Percentiles rank a stretch among this genome's conserved stretches.
These are phyloP conservation scores for Momotus momota DNA, from an alignment of 2,797 vertebrate species.

Conservation along the genomic window DNA sequence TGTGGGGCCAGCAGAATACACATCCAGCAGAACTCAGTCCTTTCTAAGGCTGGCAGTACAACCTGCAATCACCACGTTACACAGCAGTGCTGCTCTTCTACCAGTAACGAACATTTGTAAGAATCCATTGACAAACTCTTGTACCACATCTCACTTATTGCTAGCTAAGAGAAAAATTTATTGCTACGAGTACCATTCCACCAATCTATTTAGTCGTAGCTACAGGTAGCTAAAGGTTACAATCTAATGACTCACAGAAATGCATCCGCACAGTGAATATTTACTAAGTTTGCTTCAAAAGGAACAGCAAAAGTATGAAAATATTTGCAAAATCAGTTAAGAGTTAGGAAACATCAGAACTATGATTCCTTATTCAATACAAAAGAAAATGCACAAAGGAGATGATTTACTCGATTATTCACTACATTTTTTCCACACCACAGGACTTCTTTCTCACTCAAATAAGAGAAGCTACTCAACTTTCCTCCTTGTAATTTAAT, in stretches of 20 bases:
- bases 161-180: neutral
- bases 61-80: accelerated
- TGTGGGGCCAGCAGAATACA: accelerated
- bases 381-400: neutral
- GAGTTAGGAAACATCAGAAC: neutral
- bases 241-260: neutral
- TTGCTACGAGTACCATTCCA: neutral
- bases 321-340: neutral
- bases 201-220: neutral
- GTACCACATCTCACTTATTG: neutral
- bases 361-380: neutral
- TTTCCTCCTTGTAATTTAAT: neutral
- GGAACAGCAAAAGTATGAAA: neutral
- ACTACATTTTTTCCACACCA: neutral
- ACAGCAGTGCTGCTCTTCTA: neutral
- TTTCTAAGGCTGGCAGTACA: neutral
- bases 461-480: neutral
- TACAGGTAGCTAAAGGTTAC: neutral
- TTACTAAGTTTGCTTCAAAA: neutral
- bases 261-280: neutral
- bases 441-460: neutral
- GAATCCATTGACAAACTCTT: neutral
- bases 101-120: neutral
- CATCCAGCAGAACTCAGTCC: neutral
- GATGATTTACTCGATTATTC: neutral